Conservation (phyloP, 2,797 vertebrate species). For the Clarias fuscus region DNA sequence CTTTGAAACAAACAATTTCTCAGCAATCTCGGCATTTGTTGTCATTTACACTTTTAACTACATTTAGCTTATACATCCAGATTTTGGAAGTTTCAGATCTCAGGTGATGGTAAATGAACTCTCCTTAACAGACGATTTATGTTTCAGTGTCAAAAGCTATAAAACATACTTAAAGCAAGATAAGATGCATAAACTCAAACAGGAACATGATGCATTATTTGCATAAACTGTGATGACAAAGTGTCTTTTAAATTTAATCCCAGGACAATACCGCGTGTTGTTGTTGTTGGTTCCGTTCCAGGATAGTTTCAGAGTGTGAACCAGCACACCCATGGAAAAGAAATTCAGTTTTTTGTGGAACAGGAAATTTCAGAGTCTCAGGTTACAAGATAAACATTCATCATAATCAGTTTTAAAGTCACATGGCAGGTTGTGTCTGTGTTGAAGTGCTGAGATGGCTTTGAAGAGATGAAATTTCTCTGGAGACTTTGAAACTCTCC, state of each 20-base stretch:
- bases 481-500: background rate
- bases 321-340: background rate
- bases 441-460: no score
- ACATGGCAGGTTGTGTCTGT: no score
- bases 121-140: background rate
- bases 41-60: no score
- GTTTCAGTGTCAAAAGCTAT: background rate
- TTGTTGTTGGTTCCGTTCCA: background rate
- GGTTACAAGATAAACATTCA: background rate
- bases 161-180: background rate
- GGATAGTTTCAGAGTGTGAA: background rate
- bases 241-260: background rate
- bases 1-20: no score
- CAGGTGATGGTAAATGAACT: background rate
- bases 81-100: background rate
- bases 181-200: background rate
- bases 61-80: no score
- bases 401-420: background rate
- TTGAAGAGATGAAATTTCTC: no score
- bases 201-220: background rate
- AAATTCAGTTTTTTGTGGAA: background rate
- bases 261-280: background rate
- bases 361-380: background rate
- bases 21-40: no score
- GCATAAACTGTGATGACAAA: background rate